Evolutionary conservation across 2,888 invertebrate genomes (phyloP).

Genomic region (Neoscelio sp.): DNA sequence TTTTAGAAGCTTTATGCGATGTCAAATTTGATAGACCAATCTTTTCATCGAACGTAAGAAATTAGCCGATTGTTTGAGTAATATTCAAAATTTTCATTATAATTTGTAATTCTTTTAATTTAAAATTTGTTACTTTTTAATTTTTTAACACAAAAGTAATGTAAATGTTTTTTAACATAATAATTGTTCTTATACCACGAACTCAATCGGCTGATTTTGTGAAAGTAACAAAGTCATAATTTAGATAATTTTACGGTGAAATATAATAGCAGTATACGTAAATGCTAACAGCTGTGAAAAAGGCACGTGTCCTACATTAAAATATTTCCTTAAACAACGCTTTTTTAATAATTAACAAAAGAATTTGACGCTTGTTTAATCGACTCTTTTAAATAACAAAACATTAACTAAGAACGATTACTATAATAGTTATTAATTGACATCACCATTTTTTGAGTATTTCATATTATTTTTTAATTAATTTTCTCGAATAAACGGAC

Average conservation of each 20-base stretch:
- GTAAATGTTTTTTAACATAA: too few species aligned
- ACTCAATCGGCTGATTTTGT: conserved; percentile 31
- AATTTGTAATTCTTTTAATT: too few species aligned
- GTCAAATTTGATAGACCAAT: conserved; percentile 19
- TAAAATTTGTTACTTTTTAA: too few species aligned
- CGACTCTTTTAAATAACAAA: not conserved
- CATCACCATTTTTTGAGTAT: too few species aligned
- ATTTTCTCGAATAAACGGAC: not conserved
- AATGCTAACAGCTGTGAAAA: conserved; percentile 17
- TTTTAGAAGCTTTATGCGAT: conserved; percentile 72
- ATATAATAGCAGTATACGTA: conserved; percentile 18
- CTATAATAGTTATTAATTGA: too few species aligned
- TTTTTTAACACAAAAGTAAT: too few species aligned
- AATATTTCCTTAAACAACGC: conserved; percentile 18
- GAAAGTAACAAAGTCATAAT: conserved; percentile 26
- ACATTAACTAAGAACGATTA: not conserved
- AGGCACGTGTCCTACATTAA: conserved; percentile 18
- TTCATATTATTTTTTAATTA: not conserved
- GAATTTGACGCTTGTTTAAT: not conserved
- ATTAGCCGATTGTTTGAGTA: too few species aligned
- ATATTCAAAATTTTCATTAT: too few species aligned
- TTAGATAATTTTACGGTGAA: conserved; percentile 39
- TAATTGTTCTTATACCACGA: not conserved
- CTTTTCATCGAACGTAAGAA: conserved; percentile 15
- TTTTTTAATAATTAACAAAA: not conserved